Percentiles rank a stretch among this genome's conserved stretches.
phyloP scores from a whole-genome alignment of 2,113 vertebrate species.

The Irena cyanogastra region DNA sequence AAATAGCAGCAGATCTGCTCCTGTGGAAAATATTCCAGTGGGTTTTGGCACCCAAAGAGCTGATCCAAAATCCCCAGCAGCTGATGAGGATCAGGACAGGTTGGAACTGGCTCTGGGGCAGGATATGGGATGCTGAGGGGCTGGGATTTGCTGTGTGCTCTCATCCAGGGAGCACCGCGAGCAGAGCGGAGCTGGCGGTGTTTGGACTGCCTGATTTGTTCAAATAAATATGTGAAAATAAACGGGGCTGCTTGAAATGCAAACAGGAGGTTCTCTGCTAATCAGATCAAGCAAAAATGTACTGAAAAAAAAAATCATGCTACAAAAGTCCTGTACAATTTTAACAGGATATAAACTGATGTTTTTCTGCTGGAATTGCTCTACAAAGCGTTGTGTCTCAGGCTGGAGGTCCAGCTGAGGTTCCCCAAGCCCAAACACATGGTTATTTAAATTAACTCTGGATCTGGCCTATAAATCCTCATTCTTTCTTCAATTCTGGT shows the following conservation, averaged over 20 bases:
- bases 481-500: background rate
- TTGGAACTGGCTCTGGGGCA: background rate
- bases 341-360: background rate
- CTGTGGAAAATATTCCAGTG: background rate
- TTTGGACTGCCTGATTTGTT: background rate
- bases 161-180: background rate
- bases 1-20: background rate
- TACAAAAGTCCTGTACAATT: background rate
- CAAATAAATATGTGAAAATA: constrained; percentile 14
- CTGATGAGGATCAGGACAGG: background rate
- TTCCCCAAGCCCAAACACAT: background rate
- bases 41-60: background rate
- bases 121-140: background rate
- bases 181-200: background rate
- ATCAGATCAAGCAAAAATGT: background rate
- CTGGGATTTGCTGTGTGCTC: constrained; percentile 3
- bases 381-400: background rate
- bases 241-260: background rate
- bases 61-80: background rate
- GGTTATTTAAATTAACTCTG: background rate
- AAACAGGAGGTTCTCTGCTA: background rate
- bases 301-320: background rate
- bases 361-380: background rate
- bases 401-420: background rate
- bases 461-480: background rate